phyloP scores from a whole-genome alignment of 2,888 invertebrate species.

The Girardia tigrina region DNA sequence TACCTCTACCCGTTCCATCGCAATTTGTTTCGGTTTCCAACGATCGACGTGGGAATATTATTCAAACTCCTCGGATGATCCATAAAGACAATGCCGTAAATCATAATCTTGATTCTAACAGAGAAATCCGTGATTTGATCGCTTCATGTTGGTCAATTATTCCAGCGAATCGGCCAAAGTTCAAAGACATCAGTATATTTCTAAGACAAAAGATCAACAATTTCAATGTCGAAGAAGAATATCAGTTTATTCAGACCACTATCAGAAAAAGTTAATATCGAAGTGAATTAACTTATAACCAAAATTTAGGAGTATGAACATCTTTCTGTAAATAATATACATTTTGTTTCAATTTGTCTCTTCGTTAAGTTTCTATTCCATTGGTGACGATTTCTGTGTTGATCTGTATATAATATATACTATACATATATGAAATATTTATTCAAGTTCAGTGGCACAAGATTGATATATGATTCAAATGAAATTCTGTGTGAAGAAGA shows the following conservation, averaged over 20 bases:
- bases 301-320: too few species aligned
- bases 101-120: not conserved
- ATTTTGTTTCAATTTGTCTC: too few species aligned
- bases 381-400: too few species aligned
- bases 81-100: slow-evolving; percentile 23
- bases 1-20: slow-evolving; percentile 4
- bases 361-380: too few species aligned
- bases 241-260: not conserved
- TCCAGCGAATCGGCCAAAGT: not conserved
- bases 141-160: not conserved
- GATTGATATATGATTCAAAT: too few species aligned
- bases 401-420: too few species aligned
- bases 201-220: not conserved
- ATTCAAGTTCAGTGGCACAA: too few species aligned
- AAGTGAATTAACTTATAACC: too few species aligned
- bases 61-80: not conserved
- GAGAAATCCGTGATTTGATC: slow-evolving; percentile 23
- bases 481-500: too few species aligned
- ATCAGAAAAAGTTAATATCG: not conserved
- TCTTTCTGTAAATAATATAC: too few species aligned
- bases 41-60: not conserved
- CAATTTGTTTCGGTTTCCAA: not conserved
- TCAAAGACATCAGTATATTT: slow-evolving; percentile 13
- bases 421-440: too few species aligned
- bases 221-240: slow-evolving; percentile 10